A percentile compares a stretch with the other conserved stretches of the same genome.
Conservation (phyloP, 2,113 vertebrate species). For the Colossoma macropomum region DNA sequence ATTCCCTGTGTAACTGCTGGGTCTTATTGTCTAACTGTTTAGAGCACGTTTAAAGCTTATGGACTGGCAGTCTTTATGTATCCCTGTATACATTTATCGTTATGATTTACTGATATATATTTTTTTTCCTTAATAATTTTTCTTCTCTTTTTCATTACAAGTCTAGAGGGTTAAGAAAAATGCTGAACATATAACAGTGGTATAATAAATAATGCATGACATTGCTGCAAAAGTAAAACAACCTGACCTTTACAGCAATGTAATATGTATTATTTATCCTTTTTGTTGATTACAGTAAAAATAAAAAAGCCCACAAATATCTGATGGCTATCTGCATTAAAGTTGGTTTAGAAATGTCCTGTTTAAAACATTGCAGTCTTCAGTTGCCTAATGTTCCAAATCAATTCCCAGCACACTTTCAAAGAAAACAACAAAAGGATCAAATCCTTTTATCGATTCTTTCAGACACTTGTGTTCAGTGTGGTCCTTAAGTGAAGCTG, state of each 20-base stretch:
- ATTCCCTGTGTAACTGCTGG: too few species aligned
- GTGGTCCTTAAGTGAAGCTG: background rate
- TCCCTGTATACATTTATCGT: too few species aligned
- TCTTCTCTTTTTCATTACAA: too few species aligned
- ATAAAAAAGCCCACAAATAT: background rate
- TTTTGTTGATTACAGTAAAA: too few species aligned
- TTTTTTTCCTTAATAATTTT: too few species aligned
- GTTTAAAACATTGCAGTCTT: background rate
- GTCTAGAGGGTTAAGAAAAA: too few species aligned
- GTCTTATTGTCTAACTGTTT: too few species aligned
- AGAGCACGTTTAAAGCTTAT: too few species aligned
- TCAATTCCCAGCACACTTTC: background rate
- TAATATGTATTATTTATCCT: background rate
- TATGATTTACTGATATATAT: too few species aligned
- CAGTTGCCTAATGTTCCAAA: background rate
- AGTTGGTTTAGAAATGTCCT: background rate
- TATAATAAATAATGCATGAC: background rate
- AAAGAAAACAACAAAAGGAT: background rate
- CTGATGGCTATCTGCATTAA: background rate
- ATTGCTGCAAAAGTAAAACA: background rate
- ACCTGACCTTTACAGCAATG: background rate
- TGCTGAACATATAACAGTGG: too few species aligned
- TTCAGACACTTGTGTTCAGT: constrained; percentile 2
- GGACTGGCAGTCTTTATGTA: too few species aligned
- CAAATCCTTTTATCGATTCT: background rate